Evolutionary conservation across 2,888 invertebrate genomes (phyloP).

Genomic region (Griposia aprilina): DNA sequence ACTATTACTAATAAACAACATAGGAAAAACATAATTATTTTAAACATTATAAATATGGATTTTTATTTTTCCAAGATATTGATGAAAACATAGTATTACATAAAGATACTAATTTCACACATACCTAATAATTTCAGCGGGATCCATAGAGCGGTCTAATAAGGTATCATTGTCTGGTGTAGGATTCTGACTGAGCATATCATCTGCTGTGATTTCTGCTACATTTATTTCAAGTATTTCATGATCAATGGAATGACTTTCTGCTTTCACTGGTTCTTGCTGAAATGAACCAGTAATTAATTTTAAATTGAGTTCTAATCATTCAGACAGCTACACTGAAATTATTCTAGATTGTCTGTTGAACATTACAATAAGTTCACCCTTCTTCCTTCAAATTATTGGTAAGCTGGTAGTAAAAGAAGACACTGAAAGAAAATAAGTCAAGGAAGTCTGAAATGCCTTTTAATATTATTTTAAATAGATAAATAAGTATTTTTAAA

Average conservation of each 20-base stretch:
- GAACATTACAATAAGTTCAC: not conserved
- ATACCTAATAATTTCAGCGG: conserved; percentile 64
- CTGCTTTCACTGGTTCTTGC: conserved; percentile 70
- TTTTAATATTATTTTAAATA: not conserved
- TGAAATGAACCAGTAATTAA: conserved; percentile 22
- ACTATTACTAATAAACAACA: not conserved
- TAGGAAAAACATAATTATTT: not conserved
- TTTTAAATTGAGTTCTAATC: not conserved
- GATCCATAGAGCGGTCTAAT: conserved; percentile 58
- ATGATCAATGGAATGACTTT: conserved; percentile 68
- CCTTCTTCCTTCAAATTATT: not conserved
- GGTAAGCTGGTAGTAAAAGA: not conserved
- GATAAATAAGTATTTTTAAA: not conserved
- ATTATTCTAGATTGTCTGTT: not conserved
- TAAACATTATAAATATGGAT: not conserved
- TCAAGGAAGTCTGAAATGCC: not conserved
- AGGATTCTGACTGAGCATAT: conserved; percentile 48
- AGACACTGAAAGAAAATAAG: not conserved
- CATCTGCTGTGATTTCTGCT: conserved; percentile 68
- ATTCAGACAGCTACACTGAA: not conserved
- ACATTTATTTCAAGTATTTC: conserved; percentile 72
- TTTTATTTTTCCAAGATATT: not conserved
- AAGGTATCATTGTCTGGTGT: conserved; percentile 18
- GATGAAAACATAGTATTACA: not conserved
- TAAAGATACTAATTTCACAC: not conserved